Conservation (phyloP, 2,797 vertebrate species). For the Thalassophryne amazonica region DNA sequence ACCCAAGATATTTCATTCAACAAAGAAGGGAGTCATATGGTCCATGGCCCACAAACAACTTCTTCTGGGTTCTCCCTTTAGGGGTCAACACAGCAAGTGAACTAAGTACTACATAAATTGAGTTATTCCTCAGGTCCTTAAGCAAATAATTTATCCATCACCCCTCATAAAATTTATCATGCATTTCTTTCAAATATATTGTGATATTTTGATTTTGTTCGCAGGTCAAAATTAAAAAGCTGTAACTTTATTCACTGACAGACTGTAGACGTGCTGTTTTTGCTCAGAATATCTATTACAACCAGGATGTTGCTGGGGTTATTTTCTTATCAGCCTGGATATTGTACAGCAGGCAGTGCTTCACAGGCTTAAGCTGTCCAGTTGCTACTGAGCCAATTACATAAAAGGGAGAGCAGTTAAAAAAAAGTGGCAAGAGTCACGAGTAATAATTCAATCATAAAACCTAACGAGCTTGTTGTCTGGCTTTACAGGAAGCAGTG, state of each 20-base stretch:
- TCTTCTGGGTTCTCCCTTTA: too few relatives aligned
- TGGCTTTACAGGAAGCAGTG: slow-evolving; percentile 18
- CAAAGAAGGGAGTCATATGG: too few relatives aligned
- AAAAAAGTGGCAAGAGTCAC: slow-evolving; percentile 59
- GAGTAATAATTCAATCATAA: slow-evolving; percentile 54
- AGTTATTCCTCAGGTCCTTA: too few relatives aligned
- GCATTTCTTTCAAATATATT: too few relatives aligned
- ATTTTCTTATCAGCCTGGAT: slow-evolving; percentile 12
- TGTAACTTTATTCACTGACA: background rate
- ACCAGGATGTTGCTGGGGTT: slow-evolving; percentile 5
- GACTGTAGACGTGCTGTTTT: background rate
- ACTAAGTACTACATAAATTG: too few relatives aligned
- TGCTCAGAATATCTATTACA: background rate
- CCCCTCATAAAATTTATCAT: too few relatives aligned
- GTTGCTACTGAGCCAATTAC: slow-evolving; percentile 34
- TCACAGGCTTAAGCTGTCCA: slow-evolving; percentile 13
- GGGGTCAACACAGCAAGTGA: too few relatives aligned
- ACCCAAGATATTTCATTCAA: too few relatives aligned
- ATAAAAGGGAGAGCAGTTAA: slow-evolving; percentile 27
- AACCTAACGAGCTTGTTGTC: slow-evolving; percentile 32
- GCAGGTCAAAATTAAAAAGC: too few relatives aligned
- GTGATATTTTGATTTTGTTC: too few relatives aligned
- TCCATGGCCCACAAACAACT: too few relatives aligned
- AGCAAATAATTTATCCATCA: too few relatives aligned
- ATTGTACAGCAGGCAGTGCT: slow-evolving; percentile 8